Percentiles rank a stretch among this genome's conserved stretches.
Conservation (phyloP, 2,797 vertebrate genomes). For the Myoxocephalus aenaeus region DNA sequence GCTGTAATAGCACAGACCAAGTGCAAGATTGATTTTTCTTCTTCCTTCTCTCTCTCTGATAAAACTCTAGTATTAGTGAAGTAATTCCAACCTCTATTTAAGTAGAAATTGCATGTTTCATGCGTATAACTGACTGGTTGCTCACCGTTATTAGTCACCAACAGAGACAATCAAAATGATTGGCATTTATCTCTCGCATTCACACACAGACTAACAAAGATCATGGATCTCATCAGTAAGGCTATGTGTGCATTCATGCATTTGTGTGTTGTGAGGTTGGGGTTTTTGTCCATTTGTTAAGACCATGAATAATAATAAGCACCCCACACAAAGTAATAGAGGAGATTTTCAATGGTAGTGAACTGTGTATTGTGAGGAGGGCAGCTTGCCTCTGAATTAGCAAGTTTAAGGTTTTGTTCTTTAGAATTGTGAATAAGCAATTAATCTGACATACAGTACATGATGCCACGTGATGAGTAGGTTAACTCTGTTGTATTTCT, state of each 20-base stretch:
- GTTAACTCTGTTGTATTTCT: not conserved
- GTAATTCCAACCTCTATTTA: conserved; percentile 38
- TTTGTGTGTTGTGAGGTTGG: not conserved
- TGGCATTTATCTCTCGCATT: conserved; percentile 36
- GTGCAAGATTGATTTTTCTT: conserved; percentile 20
- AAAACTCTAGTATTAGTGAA: conserved; percentile 14
- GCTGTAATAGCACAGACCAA: conserved; percentile 22
- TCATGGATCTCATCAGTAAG: conserved; percentile 41
- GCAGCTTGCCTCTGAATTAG: conserved; percentile 3
- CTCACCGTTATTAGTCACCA: conserved; percentile 38
- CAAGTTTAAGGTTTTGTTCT: conserved; percentile 1
- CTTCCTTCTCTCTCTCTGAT: not conserved
- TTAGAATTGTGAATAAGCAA: not conserved
- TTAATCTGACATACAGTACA: conserved; percentile 2
- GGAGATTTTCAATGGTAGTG: conserved; percentile 31
- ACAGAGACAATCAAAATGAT: conserved; percentile 53
- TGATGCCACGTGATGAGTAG: not conserved
- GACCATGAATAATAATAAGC: conserved; percentile 59
- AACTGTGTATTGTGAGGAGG: conserved; percentile 29
- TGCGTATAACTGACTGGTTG: conserved; percentile 20
- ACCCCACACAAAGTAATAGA: conserved; percentile 28
- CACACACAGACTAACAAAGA: conserved; percentile 25
- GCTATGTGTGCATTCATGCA: conserved; percentile 1
- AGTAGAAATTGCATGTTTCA: conserved; percentile 43
- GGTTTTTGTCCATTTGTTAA: conserved; percentile 38